A percentile compares a stretch with the other conserved stretches of the same genome.
These are phyloP conservation scores for Bryconaethiops microstoma DNA, from an alignment of 2,797 vertebrate genomes.

Conservation along the genomic window DNA sequence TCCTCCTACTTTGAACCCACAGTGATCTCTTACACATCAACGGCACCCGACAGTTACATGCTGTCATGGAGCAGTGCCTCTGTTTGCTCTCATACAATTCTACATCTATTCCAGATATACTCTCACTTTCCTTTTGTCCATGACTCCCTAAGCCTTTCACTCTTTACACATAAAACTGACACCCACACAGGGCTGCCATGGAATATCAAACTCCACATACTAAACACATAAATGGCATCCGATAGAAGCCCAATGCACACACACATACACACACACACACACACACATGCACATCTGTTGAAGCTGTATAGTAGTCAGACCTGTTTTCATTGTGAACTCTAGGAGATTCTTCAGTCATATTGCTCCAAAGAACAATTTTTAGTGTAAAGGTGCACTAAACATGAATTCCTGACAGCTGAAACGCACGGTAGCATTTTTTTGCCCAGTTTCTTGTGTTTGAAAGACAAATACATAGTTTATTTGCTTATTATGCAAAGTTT, in stretches of 20 bases:
- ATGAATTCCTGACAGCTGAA: too few relatives aligned
- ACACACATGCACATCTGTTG: not conserved
- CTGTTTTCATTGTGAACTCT: not conserved
- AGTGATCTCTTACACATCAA: not conserved
- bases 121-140: not conserved
- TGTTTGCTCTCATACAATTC: not conserved
- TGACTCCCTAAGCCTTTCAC: not conserved
- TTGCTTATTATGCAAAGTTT: not conserved
- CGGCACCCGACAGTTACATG: not conserved
- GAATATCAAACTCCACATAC: constrained; percentile 35
- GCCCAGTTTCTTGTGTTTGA: not conserved
- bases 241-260: not conserved
- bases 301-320: not conserved
- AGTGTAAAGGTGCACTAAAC: too few relatives aligned
- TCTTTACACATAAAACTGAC: too few relatives aligned
- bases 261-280: not conserved
- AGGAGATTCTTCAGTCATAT: too few relatives aligned
- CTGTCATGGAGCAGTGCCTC: not conserved
- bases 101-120: not conserved
- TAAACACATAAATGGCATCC: not conserved
- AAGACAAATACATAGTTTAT: not conserved
- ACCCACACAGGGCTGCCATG: not conserved
- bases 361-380: too few relatives aligned
- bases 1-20: not conserved
- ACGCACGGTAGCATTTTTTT: too few relatives aligned